These are phyloP conservation scores for human (Homo sapiens) DNA, from an alignment of 2,113 vertebrate species.

Conservation along the genomic window DNA sequence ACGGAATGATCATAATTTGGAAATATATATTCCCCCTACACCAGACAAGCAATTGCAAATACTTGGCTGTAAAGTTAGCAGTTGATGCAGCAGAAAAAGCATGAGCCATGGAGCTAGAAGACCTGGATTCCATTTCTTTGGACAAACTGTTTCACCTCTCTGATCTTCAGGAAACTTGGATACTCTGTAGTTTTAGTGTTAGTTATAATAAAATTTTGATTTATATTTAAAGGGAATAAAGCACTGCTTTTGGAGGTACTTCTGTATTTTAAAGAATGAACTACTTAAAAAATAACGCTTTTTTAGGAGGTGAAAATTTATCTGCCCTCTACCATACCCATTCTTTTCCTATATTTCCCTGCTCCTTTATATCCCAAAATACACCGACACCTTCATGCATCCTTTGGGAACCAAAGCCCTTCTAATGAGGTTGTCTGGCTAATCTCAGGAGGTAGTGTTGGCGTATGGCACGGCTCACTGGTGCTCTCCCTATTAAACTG, in stretches of 20 bases:
- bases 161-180: background rate
- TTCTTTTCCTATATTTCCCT: background rate
- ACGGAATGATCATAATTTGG: background rate
- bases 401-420: background rate
- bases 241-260: background rate
- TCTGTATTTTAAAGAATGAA: background rate
- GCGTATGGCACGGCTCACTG: background rate
- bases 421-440: background rate
- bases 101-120: background rate
- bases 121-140: background rate
- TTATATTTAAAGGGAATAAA: conserved; percentile 11
- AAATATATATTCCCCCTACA: background rate
- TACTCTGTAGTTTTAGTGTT: background rate
- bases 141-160: background rate
- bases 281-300: background rate
- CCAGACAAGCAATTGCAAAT: background rate
- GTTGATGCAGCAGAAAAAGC: background rate
- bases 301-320: background rate
- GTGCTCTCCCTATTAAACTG: background rate
- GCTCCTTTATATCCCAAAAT: background rate
- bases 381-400: background rate
- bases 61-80: background rate
- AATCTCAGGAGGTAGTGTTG: background rate
- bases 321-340: background rate
- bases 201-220: background rate